These are phyloP conservation scores for Muntiacus reevesi DNA, from an alignment of 2,113 vertebrate species.

Conservation along the genomic window DNA sequence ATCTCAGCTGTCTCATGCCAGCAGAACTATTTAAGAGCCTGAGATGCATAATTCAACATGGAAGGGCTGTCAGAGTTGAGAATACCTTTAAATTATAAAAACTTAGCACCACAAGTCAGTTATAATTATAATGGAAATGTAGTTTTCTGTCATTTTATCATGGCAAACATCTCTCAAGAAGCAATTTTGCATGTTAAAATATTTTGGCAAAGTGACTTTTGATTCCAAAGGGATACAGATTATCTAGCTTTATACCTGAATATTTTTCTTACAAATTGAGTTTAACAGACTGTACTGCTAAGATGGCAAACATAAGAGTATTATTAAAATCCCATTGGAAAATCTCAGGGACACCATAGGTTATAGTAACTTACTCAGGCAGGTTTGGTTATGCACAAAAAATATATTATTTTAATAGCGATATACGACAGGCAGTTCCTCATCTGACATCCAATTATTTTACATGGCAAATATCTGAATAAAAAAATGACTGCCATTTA, in stretches of 20 bases:
- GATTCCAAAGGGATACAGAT: constrained; percentile 84
- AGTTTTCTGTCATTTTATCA: constrained; percentile 87
- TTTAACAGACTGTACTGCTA: constrained; percentile 69
- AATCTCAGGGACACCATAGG: constrained; percentile 74
- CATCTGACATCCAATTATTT: constrained; percentile 76
- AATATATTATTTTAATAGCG: constrained; percentile 80
- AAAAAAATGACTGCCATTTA: constrained; percentile 49
- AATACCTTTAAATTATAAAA: constrained; percentile 92
- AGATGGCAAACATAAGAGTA: constrained; percentile 71
- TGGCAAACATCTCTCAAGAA: constrained; percentile 85
- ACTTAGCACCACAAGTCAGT: constrained; percentile 85
- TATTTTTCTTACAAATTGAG: constrained; percentile 81
- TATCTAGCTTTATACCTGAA: constrained; percentile 86
- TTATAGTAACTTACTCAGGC: constrained; percentile 75
- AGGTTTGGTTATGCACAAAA: constrained; percentile 75
- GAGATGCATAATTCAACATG: constrained; percentile 88
- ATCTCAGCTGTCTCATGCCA: constrained; percentile 88
- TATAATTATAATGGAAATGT: constrained; percentile 88
- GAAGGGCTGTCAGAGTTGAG: constrained; percentile 87
- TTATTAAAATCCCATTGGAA: constrained; percentile 81
- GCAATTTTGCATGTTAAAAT: constrained; percentile 86
- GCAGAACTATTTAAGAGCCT: constrained; percentile 89
- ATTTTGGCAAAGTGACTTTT: constrained; percentile 88
- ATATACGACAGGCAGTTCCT: constrained; percentile 77
- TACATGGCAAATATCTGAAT: constrained; percentile 49